Percentiles rank a stretch among this genome's conserved stretches.
Conservation (phyloP, 2,888 invertebrate species). For the Aethes cnicana region DNA sequence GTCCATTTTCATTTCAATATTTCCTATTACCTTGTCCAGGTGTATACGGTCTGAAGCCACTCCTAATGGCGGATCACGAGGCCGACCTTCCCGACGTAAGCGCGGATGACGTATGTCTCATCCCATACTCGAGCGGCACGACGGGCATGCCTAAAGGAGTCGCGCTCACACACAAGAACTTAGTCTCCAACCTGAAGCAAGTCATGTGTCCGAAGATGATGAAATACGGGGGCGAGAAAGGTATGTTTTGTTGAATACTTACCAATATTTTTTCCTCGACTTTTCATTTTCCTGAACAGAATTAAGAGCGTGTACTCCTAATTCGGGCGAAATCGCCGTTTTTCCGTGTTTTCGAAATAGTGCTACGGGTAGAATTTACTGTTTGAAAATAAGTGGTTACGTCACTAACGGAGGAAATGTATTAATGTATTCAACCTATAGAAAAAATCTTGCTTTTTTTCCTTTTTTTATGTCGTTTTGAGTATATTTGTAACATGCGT, state of each 20-base stretch:
- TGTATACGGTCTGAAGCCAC: conserved; percentile 69
- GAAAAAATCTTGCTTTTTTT: too few relatives aligned
- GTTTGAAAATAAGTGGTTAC: too few relatives aligned
- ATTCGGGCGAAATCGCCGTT: too few relatives aligned
- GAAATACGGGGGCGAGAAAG: conserved; percentile 69
- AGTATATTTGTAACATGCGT: too few relatives aligned
- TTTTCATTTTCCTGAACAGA: too few relatives aligned
- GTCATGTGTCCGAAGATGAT: conserved; percentile 66
- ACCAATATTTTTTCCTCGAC: too few relatives aligned
- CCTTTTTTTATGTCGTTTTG: too few relatives aligned
- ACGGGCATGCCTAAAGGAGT: conserved; percentile 93
- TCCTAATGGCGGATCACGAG: conserved; percentile 69
- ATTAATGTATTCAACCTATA: too few relatives aligned
- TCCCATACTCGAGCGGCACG: conserved; percentile 87
- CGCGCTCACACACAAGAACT: conserved; percentile 86
- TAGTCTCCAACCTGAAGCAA: conserved; percentile 82
- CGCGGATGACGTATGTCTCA: conserved; percentile 77
- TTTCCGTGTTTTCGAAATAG: too few relatives aligned
- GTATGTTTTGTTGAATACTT: conserved; percentile 41
- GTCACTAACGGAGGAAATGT: too few relatives aligned
- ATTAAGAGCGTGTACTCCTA: too few relatives aligned
- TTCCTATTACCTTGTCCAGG: conserved; percentile 49
- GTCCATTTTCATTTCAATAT: conserved; percentile 12
- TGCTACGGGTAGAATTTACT: too few relatives aligned
- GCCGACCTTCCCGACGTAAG: conserved; percentile 69